Conservation (phyloP, 2,113 vertebrate species). For the Pavo muticus region DNA sequence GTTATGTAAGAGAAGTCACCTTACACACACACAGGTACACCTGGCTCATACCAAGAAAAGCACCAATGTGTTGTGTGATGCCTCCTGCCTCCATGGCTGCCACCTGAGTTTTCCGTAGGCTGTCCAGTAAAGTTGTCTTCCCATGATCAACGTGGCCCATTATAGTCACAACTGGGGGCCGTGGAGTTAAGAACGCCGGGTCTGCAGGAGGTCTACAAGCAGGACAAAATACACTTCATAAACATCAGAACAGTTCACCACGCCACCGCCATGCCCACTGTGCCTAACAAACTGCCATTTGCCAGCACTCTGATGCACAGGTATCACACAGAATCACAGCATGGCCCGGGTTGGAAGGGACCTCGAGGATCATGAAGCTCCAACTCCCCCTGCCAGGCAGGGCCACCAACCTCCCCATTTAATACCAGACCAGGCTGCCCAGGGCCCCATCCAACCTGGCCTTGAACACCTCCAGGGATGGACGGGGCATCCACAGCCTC, state of each 20-base stretch:
- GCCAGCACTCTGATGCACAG: not conserved
- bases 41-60: conserved; percentile 84
- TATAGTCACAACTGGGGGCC: conserved; percentile 93
- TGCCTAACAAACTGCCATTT: fast-evolving
- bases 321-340: too few species aligned
- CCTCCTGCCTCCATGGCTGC: conserved; percentile 86
- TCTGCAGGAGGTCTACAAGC: conserved; percentile 84
- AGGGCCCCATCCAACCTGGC: too few species aligned
- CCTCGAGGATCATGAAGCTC: too few species aligned
- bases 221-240: not conserved
- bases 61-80: conserved; percentile 92
- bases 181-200: conserved; percentile 76
- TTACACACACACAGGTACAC: fast-evolving
- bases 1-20: fast-evolving
- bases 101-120: conserved; percentile 90
- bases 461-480: too few species aligned
- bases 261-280: not conserved
- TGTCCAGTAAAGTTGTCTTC: conserved; percentile 95
- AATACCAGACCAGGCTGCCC: too few species aligned
- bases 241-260: not conserved
- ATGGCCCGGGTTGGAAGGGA: too few species aligned
- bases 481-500: too few species aligned
- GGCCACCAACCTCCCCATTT: too few species aligned
- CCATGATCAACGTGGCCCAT: conserved; percentile 98
- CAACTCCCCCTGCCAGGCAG: too few species aligned